These are phyloP conservation scores for Pristiophorus japonicus DNA, from an alignment of 2,113 vertebrate species.

Conservation along the genomic window DNA sequence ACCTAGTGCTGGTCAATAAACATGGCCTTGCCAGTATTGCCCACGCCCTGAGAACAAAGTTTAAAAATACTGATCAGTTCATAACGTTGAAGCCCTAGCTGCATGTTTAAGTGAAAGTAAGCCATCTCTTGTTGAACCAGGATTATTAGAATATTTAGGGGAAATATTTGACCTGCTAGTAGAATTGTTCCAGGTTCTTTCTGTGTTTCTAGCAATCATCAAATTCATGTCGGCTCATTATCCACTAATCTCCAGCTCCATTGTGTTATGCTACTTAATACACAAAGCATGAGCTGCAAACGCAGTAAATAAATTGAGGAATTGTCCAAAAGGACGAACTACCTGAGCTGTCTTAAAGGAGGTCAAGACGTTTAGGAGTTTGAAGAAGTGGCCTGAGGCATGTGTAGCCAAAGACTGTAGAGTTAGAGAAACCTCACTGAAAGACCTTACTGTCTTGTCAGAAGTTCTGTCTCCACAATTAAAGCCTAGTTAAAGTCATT, in stretches of 20 bases:
- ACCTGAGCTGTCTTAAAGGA: not conserved
- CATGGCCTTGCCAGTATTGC: not conserved
- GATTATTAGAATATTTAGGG: not conserved
- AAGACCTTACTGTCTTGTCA: not conserved
- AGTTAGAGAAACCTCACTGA: not conserved
- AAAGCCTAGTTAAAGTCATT: not conserved
- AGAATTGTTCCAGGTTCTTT: not conserved
- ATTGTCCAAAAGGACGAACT: not conserved
- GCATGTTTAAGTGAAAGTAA: not conserved
- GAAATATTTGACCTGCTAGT: not conserved
- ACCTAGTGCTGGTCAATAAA: not conserved
- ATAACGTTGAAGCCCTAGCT: not conserved
- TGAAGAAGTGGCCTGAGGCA: not conserved
- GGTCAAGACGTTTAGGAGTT: no score
- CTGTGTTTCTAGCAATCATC: not conserved
- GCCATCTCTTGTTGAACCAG: not conserved
- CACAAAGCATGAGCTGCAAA: not conserved
- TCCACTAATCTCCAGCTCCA: not conserved
- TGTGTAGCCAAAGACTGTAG: not conserved
- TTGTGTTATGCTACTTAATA: not conserved
- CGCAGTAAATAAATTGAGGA: not conserved
- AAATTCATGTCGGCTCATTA: not conserved
- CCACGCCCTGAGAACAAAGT: not conserved
- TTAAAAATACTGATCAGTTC: not conserved
- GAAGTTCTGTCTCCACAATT: not conserved